Evolutionary conservation across 2,888 invertebrate genomes (phyloP).

Genomic region (Gisinianus flammeolus): DNA sequence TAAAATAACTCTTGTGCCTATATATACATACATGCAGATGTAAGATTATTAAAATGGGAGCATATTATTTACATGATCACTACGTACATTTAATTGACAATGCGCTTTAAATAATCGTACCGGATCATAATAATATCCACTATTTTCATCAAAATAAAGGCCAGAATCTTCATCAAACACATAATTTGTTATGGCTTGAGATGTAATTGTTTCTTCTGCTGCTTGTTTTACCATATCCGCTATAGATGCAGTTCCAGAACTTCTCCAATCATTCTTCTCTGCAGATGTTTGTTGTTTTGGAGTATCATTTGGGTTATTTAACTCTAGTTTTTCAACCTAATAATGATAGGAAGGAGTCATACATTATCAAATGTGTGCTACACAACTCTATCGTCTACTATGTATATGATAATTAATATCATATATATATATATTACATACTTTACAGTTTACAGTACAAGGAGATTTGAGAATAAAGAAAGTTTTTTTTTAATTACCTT

Average conservation of each 20-base stretch:
- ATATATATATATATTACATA: background rate
- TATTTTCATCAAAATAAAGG: constrained; percentile 85
- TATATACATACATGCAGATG: background rate
- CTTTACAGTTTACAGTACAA: background rate
- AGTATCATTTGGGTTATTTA: background rate
- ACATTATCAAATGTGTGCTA: too few species aligned
- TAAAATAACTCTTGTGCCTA: constrained; percentile 88
- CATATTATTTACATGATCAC: too few species aligned
- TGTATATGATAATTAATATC: background rate
- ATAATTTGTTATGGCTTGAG: constrained; percentile 63
- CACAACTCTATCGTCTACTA: background rate
- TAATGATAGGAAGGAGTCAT: too few species aligned
- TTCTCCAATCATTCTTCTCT: constrained; percentile 12
- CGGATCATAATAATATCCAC: constrained; percentile 89
- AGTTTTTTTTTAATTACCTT: constrained; percentile 37
- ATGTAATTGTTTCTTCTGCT: constrained; percentile 49
- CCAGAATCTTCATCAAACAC: constrained; percentile 86
- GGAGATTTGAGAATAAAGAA: background rate
- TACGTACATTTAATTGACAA: too few species aligned
- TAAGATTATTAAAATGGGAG: too few species aligned
- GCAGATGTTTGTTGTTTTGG: background rate
- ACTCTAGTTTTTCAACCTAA: background rate
- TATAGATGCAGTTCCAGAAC: background rate
- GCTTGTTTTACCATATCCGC: constrained; percentile 45
- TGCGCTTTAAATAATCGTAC: constrained; percentile 65